Evolutionary conservation across 2,888 invertebrate genomes (phyloP).

Genomic region (Ptychoptera contaminata): DNA sequence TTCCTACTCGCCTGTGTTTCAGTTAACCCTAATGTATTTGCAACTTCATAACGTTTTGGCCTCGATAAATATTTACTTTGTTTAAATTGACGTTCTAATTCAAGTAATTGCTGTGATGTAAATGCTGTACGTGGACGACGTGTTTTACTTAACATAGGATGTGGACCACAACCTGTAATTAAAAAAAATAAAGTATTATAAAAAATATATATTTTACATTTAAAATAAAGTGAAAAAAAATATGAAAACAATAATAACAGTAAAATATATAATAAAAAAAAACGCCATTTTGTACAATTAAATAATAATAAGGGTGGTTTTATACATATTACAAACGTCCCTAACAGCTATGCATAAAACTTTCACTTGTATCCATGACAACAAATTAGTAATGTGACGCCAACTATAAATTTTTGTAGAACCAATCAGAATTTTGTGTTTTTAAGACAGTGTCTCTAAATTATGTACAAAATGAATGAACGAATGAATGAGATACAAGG

Average conservation of each 20-base stretch:
- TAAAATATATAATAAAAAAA: not conserved
- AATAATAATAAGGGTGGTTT: too few species aligned
- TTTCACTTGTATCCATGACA: too few species aligned
- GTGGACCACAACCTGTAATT: slow-evolving; percentile 36
- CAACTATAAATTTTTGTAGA: too few species aligned
- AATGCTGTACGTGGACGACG: slow-evolving; percentile 93
- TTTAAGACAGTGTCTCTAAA: too few species aligned
- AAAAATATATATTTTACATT: not conserved
- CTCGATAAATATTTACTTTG: slow-evolving; percentile 98
- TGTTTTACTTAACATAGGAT: slow-evolving; percentile 72
- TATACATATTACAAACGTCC: too few species aligned
- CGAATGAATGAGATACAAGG: too few species aligned
- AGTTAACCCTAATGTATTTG: slow-evolving; percentile 91
- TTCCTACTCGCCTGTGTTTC: slow-evolving; percentile 76
- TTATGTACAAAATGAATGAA: too few species aligned
- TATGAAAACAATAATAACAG: not conserved
- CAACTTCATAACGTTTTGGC: slow-evolving; percentile 96
- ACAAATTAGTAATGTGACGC: too few species aligned
- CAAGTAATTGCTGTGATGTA: slow-evolving; percentile 87
- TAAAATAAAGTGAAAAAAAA: not conserved
- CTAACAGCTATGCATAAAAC: too few species aligned
- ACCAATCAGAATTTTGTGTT: too few species aligned
- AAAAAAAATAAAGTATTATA: not conserved
- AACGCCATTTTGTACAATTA: too few species aligned
- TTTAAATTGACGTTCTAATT: slow-evolving; percentile 95